A percentile compares a stretch with the other conserved stretches of the same genome.
Evolutionary conservation across 2,888 invertebrate genomes (phyloP).

Genomic region (Drosophila limbata): DNA sequence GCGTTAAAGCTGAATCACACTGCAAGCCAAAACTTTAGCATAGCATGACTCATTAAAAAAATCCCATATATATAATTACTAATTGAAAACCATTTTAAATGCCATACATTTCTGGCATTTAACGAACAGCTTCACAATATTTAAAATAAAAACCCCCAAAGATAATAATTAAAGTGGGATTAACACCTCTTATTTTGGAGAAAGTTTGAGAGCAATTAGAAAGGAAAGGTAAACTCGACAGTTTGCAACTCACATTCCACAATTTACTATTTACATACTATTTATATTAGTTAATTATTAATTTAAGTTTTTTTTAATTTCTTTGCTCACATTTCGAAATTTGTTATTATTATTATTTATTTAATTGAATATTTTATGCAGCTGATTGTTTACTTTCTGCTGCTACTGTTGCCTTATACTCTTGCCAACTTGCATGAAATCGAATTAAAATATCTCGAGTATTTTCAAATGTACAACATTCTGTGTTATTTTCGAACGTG

Average conservation of each 20-base stretch:
- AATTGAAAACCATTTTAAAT: conserved; percentile 1
- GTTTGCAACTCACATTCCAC: conserved; percentile 20
- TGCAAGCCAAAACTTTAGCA: not conserved
- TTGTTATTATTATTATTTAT: not conserved
- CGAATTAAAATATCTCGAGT: conserved; percentile 20
- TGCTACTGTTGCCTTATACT: conserved; percentile 6
- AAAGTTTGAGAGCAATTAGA: conserved; percentile 49
- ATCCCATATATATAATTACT: conserved; percentile 10
- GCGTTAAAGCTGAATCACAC: conserved; percentile 44
- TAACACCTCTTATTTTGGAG: conserved; percentile 28
- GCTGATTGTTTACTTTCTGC: not conserved
- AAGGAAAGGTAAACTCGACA: conserved; percentile 37
- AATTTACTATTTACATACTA: conserved; percentile 21
- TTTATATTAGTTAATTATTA: no score
- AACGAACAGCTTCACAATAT: not conserved
- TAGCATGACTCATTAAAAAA: conserved; percentile 27
- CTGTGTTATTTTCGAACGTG: not conserved
- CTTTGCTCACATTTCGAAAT: no score
- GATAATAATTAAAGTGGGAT: conserved; percentile 24
- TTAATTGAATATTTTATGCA: no score
- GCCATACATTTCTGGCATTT: conserved; percentile 1
- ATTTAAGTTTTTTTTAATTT: no score
- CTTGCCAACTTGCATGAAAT: not conserved
- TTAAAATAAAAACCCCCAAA: conserved; percentile 2
- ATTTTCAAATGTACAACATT: conserved; percentile 21